phyloP scores from a whole-genome alignment of 2,113 vertebrate genomes.

The Lanius collurio region DNA sequence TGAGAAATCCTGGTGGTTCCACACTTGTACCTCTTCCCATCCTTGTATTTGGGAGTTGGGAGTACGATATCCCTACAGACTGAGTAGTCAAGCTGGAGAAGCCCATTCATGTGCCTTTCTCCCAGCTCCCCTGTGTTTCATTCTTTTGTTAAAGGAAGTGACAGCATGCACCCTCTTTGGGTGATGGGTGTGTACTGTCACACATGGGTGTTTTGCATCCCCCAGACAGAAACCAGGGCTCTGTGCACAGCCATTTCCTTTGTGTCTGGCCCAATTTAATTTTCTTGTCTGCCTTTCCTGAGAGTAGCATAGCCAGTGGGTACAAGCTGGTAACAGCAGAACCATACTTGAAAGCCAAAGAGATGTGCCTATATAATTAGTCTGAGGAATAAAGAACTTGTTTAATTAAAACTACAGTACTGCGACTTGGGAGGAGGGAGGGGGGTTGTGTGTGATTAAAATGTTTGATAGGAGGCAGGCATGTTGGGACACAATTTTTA shows the following conservation, averaged over 20 bases:
- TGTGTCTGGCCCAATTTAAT: not conserved
- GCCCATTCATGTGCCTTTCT: not conserved
- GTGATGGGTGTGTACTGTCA: not conserved
- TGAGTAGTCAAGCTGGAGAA: not conserved
- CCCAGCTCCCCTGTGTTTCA: not conserved
- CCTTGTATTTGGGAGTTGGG: not conserved
- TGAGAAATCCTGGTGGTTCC: not conserved
- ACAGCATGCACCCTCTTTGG: fast-evolving
- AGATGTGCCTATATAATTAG: not conserved
- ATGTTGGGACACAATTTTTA: constrained; percentile 19
- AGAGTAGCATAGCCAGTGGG: not conserved
- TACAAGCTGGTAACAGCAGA: not conserved
- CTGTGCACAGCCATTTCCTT: not conserved
- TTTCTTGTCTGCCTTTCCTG: not conserved
- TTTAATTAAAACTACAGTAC: constrained; percentile 2
- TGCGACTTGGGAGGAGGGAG: not conserved
- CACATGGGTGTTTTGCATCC: fast-evolving
- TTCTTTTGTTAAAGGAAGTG: not conserved
- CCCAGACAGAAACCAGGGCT: not conserved
- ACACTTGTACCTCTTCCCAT: not conserved
- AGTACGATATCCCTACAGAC: not conserved
- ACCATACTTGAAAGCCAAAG: not conserved
- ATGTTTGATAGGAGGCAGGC: not conserved
- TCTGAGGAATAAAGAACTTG: not conserved
- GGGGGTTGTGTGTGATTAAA: not conserved